Base-by-base conservation (phyloP, 2,888 invertebrate genomes). In the Brenthis hecate region DNA sequence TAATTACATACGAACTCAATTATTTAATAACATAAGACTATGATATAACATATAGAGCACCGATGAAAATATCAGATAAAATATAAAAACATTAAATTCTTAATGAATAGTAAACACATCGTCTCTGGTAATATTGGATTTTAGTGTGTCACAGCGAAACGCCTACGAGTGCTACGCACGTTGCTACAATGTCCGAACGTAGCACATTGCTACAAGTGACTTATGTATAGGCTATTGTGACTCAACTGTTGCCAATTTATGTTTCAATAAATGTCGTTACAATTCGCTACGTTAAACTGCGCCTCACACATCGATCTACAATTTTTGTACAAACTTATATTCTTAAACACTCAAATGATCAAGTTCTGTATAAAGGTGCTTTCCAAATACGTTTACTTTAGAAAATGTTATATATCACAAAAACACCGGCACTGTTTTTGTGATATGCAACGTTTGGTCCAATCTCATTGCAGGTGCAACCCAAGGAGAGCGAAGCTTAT, bases 391-490 rank as follows among this genome's bases (percentile, higher is more conserved):
- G 77, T 77, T 74, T 66, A 66, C 65, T 68, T 62, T 65, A 54
- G 57, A 69, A 71, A 74, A 74, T 77, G 84, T 87, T 84, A 81
- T 81, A 78, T 74, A 78, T 81, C 82, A 76, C 78, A 81, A 81
- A 43, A 53, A 82, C 80, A 79, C 64, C 60, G 54, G 57, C 50
- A 43, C 8, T 65, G 43, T 82, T 81, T 76, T 81, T 81, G 80
- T 81, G 79, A 81, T 80, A 75, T 76, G 77, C 82, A 81, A 85
- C 81, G 77, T 76, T 57, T 54, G 58, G 36, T 58, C 72, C 68
- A 71, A 73, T 76, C 72, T 84, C 73, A 72, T 89, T 86, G 23
- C 91, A 92, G 92, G 89, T 88, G 78, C 76, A 68, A 80, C 74
- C 73, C 71, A 78, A 77, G 79, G 73, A 78, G 79, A 79, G 76